Conservation (phyloP, 2,888 invertebrate species). For the Pyrrhosoma nymphula region DNA sequence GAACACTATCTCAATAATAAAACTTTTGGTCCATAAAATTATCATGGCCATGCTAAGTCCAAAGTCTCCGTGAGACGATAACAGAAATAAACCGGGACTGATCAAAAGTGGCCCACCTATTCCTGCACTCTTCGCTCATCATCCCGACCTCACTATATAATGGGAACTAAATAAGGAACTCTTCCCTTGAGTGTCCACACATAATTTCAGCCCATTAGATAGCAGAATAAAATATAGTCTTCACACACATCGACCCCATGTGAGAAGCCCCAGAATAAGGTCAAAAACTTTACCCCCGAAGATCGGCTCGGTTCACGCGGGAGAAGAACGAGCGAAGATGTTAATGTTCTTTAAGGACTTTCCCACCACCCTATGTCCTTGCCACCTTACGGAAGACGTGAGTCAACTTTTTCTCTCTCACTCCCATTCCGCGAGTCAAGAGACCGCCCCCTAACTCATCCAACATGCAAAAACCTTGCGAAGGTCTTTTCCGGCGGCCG, state of each 20-base stretch:
- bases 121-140: no score
- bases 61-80: no score
- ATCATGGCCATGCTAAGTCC: no score
- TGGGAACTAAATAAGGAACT: no score
- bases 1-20: no score
- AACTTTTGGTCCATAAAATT: no score
- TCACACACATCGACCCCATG: neutral
- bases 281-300: neutral
- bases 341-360: neutral
- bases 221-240: neutral
- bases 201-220: no score
- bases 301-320: neutral
- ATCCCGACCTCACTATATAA: no score
- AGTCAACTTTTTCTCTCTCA: neutral
- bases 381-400: neutral
- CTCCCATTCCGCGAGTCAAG: neutral
- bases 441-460: neutral
- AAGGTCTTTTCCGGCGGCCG: neutral
- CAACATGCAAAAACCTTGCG: conserved; percentile 31
- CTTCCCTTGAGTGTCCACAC: no score
- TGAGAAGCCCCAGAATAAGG: neutral
- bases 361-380: neutral
- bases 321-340: neutral
- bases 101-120: no score
- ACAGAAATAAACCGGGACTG: no score